A percentile compares a stretch with the other conserved stretches of the same genome.
phyloP scores from a whole-genome alignment of 2,113 vertebrate genomes.

The Myrmophylax atrothorax region DNA sequence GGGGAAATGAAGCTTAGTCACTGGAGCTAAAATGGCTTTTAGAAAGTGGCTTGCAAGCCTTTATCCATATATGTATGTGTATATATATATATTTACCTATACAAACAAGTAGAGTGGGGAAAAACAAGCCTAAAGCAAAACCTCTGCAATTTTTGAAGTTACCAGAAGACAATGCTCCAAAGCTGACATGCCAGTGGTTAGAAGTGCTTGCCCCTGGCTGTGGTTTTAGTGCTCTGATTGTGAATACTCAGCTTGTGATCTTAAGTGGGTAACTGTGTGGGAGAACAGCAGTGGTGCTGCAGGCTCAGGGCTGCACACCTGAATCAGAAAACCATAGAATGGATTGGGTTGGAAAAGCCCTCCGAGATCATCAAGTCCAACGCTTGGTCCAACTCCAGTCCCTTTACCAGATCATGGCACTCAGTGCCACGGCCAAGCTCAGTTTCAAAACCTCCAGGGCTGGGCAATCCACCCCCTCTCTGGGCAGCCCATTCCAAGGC shows the following conservation, averaged over 20 bases:
- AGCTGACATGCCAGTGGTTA: background rate
- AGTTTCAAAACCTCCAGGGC: no score
- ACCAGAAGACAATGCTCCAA: background rate
- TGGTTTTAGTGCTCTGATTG: background rate
- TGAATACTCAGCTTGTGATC: background rate
- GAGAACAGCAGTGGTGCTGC: background rate
- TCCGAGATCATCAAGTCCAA: no score
- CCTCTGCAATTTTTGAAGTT: background rate
- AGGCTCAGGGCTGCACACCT: background rate
- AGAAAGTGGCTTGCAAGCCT: background rate
- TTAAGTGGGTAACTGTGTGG: background rate
- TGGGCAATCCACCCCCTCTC: no score
- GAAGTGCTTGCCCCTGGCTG: background rate
- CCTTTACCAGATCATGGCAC: no score
- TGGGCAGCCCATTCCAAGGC: no score
- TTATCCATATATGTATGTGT: background rate
- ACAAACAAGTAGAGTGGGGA: background rate
- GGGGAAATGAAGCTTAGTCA: background rate
- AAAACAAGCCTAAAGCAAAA: background rate
- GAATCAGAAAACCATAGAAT: no score
- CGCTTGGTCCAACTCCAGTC: no score
- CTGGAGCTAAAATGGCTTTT: background rate
- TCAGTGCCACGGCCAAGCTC: no score
- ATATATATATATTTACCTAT: background rate
- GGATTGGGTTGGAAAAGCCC: no score